Evolutionary conservation across 2,113 vertebrate genomes (phyloP).

Genomic region (Sula dactylatra): DNA sequence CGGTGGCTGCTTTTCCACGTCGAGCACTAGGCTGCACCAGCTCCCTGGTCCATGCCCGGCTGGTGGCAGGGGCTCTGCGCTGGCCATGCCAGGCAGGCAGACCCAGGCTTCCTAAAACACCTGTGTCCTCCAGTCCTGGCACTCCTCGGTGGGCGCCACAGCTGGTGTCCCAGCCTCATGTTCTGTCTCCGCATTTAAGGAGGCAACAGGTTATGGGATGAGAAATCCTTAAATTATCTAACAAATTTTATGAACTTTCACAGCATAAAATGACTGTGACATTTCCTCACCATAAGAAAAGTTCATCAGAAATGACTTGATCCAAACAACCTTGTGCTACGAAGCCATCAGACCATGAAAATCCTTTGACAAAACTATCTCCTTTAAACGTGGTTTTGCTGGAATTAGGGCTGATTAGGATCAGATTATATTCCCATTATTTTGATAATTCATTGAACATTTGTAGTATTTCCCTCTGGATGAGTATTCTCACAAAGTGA

Average conservation of each 20-base stretch:
- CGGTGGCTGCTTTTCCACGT: rapidly evolving
- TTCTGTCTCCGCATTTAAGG: neutral
- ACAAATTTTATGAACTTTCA: neutral
- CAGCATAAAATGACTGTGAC: neutral
- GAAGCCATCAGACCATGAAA: conserved; percentile 32
- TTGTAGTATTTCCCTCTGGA: neutral
- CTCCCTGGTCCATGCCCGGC: rapidly evolving
- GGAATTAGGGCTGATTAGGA: conserved; percentile 47
- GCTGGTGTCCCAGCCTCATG: rapidly evolving
- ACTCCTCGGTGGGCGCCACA: rapidly evolving
- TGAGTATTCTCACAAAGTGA: neutral
- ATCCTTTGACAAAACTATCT: conserved; percentile 57
- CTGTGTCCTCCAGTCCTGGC: rapidly evolving
- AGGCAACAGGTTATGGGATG: neutral
- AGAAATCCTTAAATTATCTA: neutral
- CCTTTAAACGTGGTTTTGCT: conserved; percentile 18
- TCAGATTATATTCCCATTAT: neutral
- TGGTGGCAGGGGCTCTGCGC: rapidly evolving
- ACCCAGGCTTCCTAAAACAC: neutral
- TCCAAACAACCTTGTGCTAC: conserved; percentile 56
- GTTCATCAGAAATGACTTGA: conserved; percentile 32
- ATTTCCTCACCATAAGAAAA: conserved; percentile 50
- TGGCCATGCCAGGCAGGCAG: rapidly evolving
- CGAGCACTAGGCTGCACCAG: rapidly evolving
- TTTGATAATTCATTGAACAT: neutral